Evolutionary conservation across 2,797 vertebrate species (phyloP).

Genomic region (Muscicapa striata): DNA sequence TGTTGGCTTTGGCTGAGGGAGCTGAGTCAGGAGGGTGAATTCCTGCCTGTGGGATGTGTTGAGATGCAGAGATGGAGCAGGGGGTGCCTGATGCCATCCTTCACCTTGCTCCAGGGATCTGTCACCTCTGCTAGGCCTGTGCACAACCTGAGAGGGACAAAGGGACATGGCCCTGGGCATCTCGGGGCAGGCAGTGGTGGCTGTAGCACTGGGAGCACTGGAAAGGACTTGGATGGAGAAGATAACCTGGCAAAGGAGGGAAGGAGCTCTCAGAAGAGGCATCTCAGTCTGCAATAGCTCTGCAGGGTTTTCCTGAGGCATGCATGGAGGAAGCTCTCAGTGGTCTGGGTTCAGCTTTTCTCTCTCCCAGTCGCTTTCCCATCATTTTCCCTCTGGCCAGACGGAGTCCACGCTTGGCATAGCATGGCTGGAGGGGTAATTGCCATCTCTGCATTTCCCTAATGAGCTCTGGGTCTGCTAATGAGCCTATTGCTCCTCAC

Average conservation of each 20-base stretch:
- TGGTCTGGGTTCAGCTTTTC: not conserved
- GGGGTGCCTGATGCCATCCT: not conserved
- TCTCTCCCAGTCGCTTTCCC: not conserved
- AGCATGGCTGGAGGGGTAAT: not conserved
- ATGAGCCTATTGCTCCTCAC: not conserved
- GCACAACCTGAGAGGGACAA: not conserved
- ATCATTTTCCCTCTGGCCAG: rapidly evolving
- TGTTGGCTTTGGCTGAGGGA: not conserved
- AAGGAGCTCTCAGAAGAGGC: not conserved
- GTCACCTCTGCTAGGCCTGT: not conserved
- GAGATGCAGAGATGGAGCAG: not conserved
- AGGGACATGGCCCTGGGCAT: rapidly evolving
- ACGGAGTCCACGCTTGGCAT: rapidly evolving
- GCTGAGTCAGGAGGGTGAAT: not conserved
- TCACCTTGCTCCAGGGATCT: not conserved
- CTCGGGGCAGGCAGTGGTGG: rapidly evolving
- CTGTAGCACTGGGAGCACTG: not conserved
- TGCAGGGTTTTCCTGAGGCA: not conserved
- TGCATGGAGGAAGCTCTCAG: not conserved
- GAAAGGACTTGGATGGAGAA: not conserved
- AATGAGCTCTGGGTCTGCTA: conserved; percentile 16
- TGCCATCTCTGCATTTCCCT: not conserved
- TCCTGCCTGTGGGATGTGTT: not conserved
- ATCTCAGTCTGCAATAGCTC: not conserved
- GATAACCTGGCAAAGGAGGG: not conserved